Evolutionary conservation across 2,888 invertebrate species (phyloP).

Genomic region (Coecobrya sp.): DNA sequence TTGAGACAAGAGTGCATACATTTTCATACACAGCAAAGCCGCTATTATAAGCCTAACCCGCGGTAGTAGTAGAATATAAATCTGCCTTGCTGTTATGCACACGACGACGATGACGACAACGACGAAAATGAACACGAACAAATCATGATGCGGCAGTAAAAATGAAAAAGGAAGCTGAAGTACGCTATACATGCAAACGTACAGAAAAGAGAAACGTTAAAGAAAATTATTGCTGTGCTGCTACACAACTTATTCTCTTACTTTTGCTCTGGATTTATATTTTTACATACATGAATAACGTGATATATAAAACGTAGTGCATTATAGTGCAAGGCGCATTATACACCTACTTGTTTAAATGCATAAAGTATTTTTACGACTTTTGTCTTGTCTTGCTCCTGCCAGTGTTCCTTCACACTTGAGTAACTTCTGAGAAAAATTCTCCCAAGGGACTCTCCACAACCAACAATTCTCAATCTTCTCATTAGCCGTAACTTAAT

Average conservation of each 20-base stretch:
- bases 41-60: background rate
- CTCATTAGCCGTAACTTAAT: conserved; percentile 86
- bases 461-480: conserved; percentile 85
- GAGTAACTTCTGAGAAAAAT: conserved; percentile 85
- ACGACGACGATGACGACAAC: background rate
- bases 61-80: background rate
- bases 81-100: background rate
- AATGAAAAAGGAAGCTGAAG: conserved; percentile 40
- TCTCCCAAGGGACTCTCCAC: conserved; percentile 85
- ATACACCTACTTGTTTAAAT: conserved; percentile 5
- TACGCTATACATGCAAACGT: conserved; percentile 1
- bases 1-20: conserved; percentile 5
- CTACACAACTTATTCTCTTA: background rate
- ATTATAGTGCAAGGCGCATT: background rate
- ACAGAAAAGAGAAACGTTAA: conserved; percentile 9
- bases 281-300: no score
- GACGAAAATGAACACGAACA: conserved; percentile 35
- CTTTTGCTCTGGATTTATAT: conserved; percentile 65
- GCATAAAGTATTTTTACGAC: conserved; percentile 38
- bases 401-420: conserved; percentile 80
- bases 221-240: conserved; percentile 6
- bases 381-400: background rate
- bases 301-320: background rate
- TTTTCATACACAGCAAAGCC: background rate
- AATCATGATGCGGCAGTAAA: conserved; percentile 62